A percentile compares a stretch with the other conserved stretches of the same genome.
Conservation (phyloP, 2,888 invertebrate species). For the Lottia gigantea region DNA sequence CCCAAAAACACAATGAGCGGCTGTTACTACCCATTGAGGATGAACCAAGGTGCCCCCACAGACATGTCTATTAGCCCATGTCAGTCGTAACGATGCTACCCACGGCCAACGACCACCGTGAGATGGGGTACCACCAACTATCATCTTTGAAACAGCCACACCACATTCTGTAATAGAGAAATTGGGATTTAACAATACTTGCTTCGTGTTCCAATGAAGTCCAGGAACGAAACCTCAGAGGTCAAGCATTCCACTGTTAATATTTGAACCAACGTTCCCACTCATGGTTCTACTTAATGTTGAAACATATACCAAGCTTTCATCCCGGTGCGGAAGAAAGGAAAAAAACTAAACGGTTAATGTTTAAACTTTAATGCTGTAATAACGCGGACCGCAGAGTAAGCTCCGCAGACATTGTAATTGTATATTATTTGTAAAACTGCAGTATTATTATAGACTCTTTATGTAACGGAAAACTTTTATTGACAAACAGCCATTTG, state of each 20-base stretch:
- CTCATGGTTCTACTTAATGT: background rate
- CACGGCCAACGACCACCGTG: constrained; percentile 44
- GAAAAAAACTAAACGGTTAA: no score
- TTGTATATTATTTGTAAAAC: no score
- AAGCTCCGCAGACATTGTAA: no score
- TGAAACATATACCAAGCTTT: no score
- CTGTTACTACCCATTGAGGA: constrained; percentile 44
- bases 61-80: constrained; percentile 42
- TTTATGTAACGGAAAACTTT: no score
- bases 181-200: no score
- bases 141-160: constrained; percentile 39
- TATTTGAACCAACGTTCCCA: background rate
- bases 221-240: background rate
- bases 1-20: constrained; percentile 48
- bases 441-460: no score
- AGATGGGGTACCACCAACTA: constrained; percentile 43
- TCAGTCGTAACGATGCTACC: constrained; percentile 43
- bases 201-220: no score
- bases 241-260: background rate
- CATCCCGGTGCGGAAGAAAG: no score
- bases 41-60: constrained; percentile 47
- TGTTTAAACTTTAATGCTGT: background rate
- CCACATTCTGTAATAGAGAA: constrained; percentile 36
- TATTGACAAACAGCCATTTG: no score
- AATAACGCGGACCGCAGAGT: no score